phyloP scores from a whole-genome alignment of 2,797 vertebrate species.

The Tapera naevia region DNA sequence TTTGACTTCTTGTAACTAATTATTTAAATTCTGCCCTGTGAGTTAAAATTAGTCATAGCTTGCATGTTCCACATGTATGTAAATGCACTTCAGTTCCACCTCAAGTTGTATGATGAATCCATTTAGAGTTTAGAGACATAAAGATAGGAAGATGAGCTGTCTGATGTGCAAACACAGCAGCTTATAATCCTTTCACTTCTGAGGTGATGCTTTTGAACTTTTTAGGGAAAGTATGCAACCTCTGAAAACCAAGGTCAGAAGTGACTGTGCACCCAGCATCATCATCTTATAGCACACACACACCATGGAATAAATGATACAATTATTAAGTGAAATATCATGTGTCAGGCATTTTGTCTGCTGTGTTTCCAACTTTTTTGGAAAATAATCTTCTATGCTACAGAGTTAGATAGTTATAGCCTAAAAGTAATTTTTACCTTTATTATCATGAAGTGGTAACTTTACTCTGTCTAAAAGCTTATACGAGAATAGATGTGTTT shows the following conservation, averaged over 20 bases:
- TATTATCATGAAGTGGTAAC: slow-evolving; percentile 1
- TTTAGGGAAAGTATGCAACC: slow-evolving; percentile 50
- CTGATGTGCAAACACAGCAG: slow-evolving; percentile 56
- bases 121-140: slow-evolving; percentile 69
- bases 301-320: background rate
- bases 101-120: slow-evolving; percentile 73
- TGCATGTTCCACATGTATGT: slow-evolving; percentile 80
- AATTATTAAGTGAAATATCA: slow-evolving; percentile 14
- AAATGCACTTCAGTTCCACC: slow-evolving; percentile 79
- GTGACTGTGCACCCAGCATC: background rate
- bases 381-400: background rate
- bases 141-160: slow-evolving; percentile 43
- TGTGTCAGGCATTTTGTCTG: background rate
- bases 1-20: slow-evolving; percentile 95
- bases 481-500: background rate
- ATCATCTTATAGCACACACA: background rate
- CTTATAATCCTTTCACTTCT: slow-evolving; percentile 58
- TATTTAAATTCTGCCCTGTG: slow-evolving; percentile 94
- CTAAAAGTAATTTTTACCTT: slow-evolving; percentile 35
- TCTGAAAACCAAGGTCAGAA: slow-evolving; percentile 61
- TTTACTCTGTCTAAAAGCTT: background rate
- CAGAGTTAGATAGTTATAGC: background rate
- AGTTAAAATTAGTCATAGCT: slow-evolving; percentile 89
- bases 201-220: slow-evolving; percentile 74
- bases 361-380: slow-evolving; percentile 1